Base-by-base conservation (phyloP, 92 coral and sea anemone genomes). In the Pocillopora grandis region DNA sequence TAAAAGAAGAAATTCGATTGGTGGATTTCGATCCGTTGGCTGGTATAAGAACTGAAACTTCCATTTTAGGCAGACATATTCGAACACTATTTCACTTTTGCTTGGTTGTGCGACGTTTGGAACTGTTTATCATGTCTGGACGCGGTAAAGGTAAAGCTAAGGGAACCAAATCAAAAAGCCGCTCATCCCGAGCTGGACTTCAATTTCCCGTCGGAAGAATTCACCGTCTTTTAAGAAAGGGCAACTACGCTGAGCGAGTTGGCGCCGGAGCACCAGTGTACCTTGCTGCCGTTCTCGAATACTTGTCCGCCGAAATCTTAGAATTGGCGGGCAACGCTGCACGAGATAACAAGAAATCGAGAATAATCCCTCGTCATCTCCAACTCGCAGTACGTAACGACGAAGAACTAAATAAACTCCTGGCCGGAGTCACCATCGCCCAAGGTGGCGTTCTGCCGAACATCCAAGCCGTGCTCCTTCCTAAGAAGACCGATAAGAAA, bases 311-410 rank as follows among this genome's bases (percentile, higher is more conserved):
- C 52, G 96, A 92, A 73, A 90, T 92, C 74, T 84, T 92, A 23
- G 96, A 92, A 75, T 86, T 92, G 78, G 96, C 96, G 80, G 96
- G 96, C 37, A 92, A 92, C 55, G 96, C 95, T 14, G 95, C 95
- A 3, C 91, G 93, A 16, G 95, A 90, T 87, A 92, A 92, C 93
- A 92, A 92, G 86, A 92, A 92, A 12, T 78, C 88, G 1, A 80
- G 95, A 70, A 92, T 92, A 60, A 92, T 90, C 36, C 96, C 96
- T 60, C 96, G 96, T 23, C 94, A 92, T 49, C 87, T 92, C 31
- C 96, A 90, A 66, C 79, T 92, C 56, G 96, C 96, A 13, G 93
- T 92, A 2, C 81, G 96, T 18, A 92, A 92, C 58, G 96, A 92
- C 84, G 95, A 90, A 48, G 95, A 92, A 58, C 37, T 92, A 75